Conservation (phyloP, 64 coral and sea anemone genomes). For the Actinia equina region DNA sequence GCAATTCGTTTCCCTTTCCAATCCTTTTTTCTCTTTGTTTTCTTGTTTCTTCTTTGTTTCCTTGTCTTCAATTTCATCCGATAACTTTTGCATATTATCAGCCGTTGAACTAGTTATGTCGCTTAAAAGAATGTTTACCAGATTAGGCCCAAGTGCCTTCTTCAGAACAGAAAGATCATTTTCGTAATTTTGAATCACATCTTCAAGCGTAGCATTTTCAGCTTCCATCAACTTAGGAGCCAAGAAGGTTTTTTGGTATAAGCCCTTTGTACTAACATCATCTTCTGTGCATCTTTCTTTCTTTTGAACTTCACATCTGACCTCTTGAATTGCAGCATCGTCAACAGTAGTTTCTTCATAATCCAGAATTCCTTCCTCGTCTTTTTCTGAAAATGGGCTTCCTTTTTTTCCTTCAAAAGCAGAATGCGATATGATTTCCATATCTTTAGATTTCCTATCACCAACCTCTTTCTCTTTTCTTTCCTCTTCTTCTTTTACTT, state of each 20-base stretch:
- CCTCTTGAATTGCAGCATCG: neutral
- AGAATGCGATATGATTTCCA: neutral
- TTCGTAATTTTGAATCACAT: conserved; percentile 47
- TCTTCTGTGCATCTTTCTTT: too few relatives aligned
- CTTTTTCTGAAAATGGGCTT: neutral
- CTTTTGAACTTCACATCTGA: too few relatives aligned
- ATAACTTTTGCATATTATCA: neutral
- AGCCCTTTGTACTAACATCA: too few relatives aligned
- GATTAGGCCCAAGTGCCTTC: conserved; percentile 8
- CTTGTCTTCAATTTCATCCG: neutral
- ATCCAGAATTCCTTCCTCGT: neutral
- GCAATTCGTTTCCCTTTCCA: neutral
- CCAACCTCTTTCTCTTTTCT: neutral
- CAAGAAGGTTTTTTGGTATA: neutral
- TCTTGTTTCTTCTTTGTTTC: neutral
- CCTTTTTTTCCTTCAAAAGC: neutral
- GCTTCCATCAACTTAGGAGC: conserved; percentile 40
- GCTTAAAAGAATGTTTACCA: neutral
- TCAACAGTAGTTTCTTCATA: neutral
- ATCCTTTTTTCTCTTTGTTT: neutral
- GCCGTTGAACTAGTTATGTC: neutral
- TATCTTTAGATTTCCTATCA: neutral
- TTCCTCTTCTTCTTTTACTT: neutral
- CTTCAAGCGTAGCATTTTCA: conserved; percentile 26
- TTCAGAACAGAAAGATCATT: conserved; percentile 20